phyloP scores from a whole-genome alignment of 2,888 invertebrate species.

The Rhamphomyia laevipes region DNA sequence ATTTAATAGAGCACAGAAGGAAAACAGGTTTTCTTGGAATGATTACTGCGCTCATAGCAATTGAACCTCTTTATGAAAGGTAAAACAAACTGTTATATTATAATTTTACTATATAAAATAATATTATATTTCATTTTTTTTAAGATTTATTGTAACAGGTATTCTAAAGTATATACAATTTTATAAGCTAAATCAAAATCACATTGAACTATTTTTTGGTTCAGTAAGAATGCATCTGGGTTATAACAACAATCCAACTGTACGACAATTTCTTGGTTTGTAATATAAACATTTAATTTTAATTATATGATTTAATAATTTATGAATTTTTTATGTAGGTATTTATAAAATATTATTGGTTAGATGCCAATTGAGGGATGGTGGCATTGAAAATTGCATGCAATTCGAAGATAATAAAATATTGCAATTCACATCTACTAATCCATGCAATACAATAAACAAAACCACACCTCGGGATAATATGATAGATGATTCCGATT shows the following conservation, averaged over 20 bases:
- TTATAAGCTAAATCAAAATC: constrained; percentile 18
- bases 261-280: background rate
- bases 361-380: constrained; percentile 5
- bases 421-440: no score
- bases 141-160: background rate
- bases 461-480: no score
- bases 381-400: constrained; percentile 3
- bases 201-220: constrained; percentile 18
- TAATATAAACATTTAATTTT: no score
- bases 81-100: no score
- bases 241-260: constrained; percentile 12
- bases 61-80: background rate
- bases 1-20: background rate
- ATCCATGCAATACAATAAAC: no score
- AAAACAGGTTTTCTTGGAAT: constrained; percentile 13
- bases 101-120: no score
- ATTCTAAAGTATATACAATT: constrained; percentile 12
- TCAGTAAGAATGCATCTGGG: constrained; percentile 12
- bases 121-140: no score
- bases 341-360: constrained; percentile 11
- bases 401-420: no score
- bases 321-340: no score
- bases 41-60: constrained; percentile 7
- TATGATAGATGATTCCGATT: no score
- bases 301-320: no score